phyloP scores from a whole-genome alignment of 2,113 vertebrate species.

The Burhinus oedicnemus region DNA sequence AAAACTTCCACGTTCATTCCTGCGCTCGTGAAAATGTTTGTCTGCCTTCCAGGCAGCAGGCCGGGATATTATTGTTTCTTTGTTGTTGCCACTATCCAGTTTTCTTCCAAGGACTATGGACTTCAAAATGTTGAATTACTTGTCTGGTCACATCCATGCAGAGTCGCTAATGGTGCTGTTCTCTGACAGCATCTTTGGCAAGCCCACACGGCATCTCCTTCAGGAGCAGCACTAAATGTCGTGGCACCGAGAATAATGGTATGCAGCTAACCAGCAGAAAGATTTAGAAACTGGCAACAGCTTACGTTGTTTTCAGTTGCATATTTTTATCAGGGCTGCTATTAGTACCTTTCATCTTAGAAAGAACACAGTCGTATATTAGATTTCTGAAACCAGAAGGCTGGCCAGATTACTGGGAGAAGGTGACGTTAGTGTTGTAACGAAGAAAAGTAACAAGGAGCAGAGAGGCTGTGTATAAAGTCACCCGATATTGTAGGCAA shows the following conservation, averaged over 20 bases:
- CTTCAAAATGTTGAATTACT: neutral
- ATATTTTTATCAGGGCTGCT: neutral
- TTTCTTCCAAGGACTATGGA: neutral
- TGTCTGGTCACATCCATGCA: neutral
- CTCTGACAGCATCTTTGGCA: neutral
- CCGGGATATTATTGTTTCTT: neutral
- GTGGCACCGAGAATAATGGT: neutral
- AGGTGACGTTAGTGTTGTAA: neutral
- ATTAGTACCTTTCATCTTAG: neutral
- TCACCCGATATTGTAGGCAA: neutral
- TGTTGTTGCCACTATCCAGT: neutral
- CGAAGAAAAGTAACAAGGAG: neutral
- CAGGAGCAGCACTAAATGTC: neutral
- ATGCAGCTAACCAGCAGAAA: neutral
- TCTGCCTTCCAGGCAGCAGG: neutral
- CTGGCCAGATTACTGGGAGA: neutral
- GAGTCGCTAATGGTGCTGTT: neutral
- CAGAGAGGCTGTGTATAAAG: neutral
- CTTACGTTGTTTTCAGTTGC: neutral
- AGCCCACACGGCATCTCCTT: neutral
- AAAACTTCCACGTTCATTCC: slow-evolving; percentile 19
- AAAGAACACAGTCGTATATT: neutral
- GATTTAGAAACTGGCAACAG: neutral
- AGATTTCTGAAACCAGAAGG: neutral
- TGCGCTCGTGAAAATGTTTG: neutral